phyloP scores from a whole-genome alignment of 37 sponge, comb jelly and placozoan genomes.

The Hexactinellida sp. region DNA sequence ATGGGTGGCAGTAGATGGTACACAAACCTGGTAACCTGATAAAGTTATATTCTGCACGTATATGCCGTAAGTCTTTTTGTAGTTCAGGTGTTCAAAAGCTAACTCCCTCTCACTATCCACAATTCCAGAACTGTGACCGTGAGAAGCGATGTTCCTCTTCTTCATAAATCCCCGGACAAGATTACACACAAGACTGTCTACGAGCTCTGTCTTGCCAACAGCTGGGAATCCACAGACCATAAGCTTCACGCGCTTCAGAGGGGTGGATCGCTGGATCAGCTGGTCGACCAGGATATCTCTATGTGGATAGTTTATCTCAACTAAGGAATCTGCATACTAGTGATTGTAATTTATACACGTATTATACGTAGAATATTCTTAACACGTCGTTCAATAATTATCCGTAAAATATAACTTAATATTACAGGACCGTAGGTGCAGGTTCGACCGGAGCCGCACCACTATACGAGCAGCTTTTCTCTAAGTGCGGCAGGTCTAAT shows the following conservation, averaged over 20 bases:
- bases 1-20: no score
- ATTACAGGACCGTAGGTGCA: no score
- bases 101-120: not conserved
- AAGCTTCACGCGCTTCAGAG: conserved; percentile 41
- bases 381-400: no score
- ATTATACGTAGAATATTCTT: no score
- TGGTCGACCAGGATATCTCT: conserved; percentile 42
- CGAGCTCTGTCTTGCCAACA: conserved; percentile 71
- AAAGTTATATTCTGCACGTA: not conserved
- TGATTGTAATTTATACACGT: no score
- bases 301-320: conserved; percentile 20
- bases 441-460: no score
- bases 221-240: conserved; percentile 64
- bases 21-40: not conserved
- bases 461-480: no score
- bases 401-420: no score
- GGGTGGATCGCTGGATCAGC: conserved; percentile 28
- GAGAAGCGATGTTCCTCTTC: not conserved
- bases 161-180: not conserved
- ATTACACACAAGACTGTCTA: conserved; percentile 46
- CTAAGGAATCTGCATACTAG: no score
- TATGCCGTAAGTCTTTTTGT: conserved; percentile 5
- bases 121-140: not conserved
- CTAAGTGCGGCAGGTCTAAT: no score
- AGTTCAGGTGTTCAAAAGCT: not conserved